Evolutionary conservation across 2,888 invertebrate species (phyloP), one percentile per base, ranked within the genome.

Genomic region (Aspidapion aeneum): DNA sequence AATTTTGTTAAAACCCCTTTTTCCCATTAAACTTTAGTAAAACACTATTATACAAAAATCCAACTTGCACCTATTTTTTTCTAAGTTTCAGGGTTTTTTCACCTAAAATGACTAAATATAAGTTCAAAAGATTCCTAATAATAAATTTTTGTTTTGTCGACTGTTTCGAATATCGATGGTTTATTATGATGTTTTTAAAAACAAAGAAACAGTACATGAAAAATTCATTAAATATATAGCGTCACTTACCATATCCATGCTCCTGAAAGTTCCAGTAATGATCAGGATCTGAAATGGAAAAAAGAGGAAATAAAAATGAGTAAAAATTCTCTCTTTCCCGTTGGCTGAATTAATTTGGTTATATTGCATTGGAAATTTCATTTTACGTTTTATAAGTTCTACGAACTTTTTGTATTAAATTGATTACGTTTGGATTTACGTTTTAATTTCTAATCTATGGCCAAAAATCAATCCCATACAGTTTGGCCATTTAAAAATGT

Each of bases 251-350:
- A 62, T 62, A 67, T 66, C 65, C 67, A 21, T 64, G 64, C 48
- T 65, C 67, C 56, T 62, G 67, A 17, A 66, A 54, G 35, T 63
- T 67, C 67, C 65, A 67, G 52, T 67, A 67, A 57, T 60, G 63
- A 35, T 67, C 67, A 20, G 65, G 64, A 63, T 67, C 67, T 67
- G 64, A 64, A 67, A 67, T 18, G 62, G 62, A 61, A 58, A 60
- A 48, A n/a, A n/a, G n/a, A n/a, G n/a, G n/a, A 1, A 55, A 52
- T 52, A 52, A 35, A 35, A 35, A 35, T 35, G 35, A 7, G n/a
- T 35, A 35, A 35, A 35, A 35, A 35, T 35, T 35, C 35, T 35
- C 35, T 35, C 35, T 35, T 12, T 35, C 12, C 35, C 35, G n/a
- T n/a, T 12, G 35, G 5, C 35, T 35, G 35, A 3, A 35, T 35